Conservation (phyloP, 2,797 vertebrate genomes). For the Xenops minutus region DNA sequence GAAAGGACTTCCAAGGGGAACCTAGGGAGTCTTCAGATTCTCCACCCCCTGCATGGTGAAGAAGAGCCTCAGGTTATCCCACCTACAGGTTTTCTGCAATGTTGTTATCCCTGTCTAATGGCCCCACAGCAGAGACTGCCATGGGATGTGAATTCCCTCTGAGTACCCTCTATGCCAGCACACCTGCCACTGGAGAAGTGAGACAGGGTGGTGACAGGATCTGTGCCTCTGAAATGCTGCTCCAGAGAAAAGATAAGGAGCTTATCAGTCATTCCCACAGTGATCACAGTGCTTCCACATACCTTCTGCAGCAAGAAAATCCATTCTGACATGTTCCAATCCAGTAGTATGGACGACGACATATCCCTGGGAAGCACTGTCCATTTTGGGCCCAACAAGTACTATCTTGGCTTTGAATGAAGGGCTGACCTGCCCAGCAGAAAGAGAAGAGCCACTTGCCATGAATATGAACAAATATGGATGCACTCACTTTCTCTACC, state of each 20-base stretch:
- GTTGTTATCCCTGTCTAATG: not conserved
- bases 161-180: not conserved
- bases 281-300: not conserved
- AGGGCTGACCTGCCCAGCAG: not conserved
- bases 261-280: not conserved
- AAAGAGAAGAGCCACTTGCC: not conserved
- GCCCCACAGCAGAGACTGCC: not conserved
- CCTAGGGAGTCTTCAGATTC: not conserved
- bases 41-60: not conserved
- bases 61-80: not conserved
- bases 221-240: not conserved
- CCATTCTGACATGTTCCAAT: accelerated
- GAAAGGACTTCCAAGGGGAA: not conserved
- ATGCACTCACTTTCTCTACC: not conserved
- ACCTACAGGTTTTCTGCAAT: not conserved
- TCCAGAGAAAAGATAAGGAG: not conserved
- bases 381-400: accelerated
- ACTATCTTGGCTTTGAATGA: accelerated
- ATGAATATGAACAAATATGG: not conserved
- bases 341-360: not conserved
- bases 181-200: not conserved
- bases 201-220: not conserved
- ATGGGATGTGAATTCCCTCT: accelerated
- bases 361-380: not conserved
- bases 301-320: not conserved